Evolutionary conservation across 2,888 invertebrate species (phyloP).

Genomic region (Chydorus sphaericus): DNA sequence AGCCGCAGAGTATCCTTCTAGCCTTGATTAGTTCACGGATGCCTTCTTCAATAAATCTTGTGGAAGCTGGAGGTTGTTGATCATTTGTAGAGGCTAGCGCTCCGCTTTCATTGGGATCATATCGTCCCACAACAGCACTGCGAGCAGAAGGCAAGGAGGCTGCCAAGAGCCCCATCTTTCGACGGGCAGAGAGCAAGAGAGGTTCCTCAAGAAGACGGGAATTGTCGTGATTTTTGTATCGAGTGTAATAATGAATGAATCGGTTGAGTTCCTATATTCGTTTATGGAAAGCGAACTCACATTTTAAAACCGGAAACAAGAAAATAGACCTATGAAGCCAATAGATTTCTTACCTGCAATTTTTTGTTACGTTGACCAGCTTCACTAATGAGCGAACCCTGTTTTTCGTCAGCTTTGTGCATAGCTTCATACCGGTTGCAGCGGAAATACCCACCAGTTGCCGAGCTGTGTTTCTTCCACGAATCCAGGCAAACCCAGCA

Average conservation of each 20-base stretch:
- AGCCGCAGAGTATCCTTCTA: constrained; percentile 44
- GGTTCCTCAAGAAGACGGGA: constrained; percentile 46
- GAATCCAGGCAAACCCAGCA: constrained; percentile 57
- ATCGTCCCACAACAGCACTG: neutral
- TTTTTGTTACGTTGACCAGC: constrained; percentile 11
- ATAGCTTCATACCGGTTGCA: constrained; percentile 47
- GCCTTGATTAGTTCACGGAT: constrained; percentile 46
- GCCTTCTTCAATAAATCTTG: constrained; percentile 46
- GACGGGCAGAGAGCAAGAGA: constrained; percentile 39
- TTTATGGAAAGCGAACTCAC: neutral
- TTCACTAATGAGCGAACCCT: constrained; percentile 34
- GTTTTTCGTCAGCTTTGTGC: constrained; percentile 44
- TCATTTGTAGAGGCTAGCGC: neutral
- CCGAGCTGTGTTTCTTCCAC: constrained; percentile 52
- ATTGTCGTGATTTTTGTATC: constrained; percentile 48
- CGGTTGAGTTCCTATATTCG: constrained; percentile 42
- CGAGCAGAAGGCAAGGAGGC: constrained; percentile 31
- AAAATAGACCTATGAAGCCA: neutral
- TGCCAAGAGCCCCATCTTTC: constrained; percentile 46
- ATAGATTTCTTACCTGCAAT: constrained; percentile 6
- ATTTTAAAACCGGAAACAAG: constrained; percentile 2
- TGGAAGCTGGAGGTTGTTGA: constrained; percentile 18
- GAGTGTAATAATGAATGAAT: constrained; percentile 48
- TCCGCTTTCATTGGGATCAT: neutral
- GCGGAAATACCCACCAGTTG: constrained; percentile 52